phyloP scores from a whole-genome alignment of 2,113 vertebrate species.

The Pygoscelis adeliae region DNA sequence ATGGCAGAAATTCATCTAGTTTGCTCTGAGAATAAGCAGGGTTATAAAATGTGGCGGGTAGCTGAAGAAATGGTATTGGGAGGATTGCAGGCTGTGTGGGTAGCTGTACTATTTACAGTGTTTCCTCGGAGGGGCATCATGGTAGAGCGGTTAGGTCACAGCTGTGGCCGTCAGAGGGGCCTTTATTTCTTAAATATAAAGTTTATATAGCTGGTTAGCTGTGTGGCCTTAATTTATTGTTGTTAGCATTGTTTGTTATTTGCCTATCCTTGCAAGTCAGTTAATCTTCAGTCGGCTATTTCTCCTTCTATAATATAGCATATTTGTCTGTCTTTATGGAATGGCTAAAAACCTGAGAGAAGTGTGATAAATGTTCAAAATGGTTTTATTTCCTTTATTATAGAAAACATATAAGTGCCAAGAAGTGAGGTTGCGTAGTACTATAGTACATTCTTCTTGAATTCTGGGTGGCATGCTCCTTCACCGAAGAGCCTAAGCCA shows the following conservation, averaged over 20 bases:
- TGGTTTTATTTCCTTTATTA: background rate
- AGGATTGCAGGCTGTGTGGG: background rate
- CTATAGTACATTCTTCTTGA: background rate
- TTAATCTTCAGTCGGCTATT: background rate
- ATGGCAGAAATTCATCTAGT: background rate
- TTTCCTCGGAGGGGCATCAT: background rate
- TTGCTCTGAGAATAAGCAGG: background rate
- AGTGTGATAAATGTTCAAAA: background rate
- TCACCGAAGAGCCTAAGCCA: background rate
- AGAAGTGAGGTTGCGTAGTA: background rate
- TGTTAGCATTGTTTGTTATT: background rate
- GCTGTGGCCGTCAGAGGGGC: background rate
- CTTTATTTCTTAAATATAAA: background rate
- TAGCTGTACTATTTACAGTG: background rate
- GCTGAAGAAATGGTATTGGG: background rate
- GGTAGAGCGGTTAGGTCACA: background rate
- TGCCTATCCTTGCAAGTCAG: background rate
- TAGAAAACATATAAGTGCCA: background rate
- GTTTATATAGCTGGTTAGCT: background rate
- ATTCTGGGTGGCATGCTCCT: accelerated
- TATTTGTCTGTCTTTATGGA: background rate
- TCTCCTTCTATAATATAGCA: background rate
- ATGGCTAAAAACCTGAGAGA: background rate
- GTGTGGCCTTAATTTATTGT: background rate
- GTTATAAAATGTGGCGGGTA: background rate